Evolutionary conservation across 2,888 invertebrate species (phyloP).

Genomic region (Stenichneumon culpator): DNA sequence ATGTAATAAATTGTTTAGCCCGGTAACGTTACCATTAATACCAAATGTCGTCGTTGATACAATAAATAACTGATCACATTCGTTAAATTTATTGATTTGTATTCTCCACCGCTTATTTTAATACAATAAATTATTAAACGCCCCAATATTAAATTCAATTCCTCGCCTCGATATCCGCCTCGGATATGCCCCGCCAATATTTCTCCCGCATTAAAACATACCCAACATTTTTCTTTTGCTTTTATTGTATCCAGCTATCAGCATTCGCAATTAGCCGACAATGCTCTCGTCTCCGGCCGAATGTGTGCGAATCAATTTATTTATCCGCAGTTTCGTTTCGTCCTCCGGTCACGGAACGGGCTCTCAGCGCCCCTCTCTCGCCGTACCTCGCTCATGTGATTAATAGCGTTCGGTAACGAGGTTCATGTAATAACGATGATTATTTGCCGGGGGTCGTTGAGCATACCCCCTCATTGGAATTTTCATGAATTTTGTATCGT

Average conservation of each 20-base stretch:
- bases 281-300: neutral
- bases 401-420: conserved; percentile 62
- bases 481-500: conserved; percentile 56
- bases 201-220: neutral
- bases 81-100: neutral
- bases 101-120: neutral
- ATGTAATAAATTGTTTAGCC: neutral
- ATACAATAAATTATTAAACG: neutral
- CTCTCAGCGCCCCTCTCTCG: neutral
- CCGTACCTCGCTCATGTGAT: conserved; percentile 33
- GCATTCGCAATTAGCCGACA: conserved; percentile 38
- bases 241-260: neutral
- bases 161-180: too few species aligned
- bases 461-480: conserved; percentile 40
- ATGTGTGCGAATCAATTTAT: conserved; percentile 58
- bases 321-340: conserved; percentile 40
- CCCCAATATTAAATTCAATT: neutral
- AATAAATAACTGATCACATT: neutral
- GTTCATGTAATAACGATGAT: conserved; percentile 49
- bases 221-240: neutral
- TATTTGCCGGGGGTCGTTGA: conserved; percentile 31
- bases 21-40: too few species aligned
- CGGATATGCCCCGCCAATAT: neutral
- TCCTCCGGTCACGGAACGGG: conserved; percentile 44
- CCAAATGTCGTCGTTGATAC: neutral